Evolutionary conservation across 2,888 invertebrate genomes (phyloP).

Genomic region (Diaphora mendica): DNA sequence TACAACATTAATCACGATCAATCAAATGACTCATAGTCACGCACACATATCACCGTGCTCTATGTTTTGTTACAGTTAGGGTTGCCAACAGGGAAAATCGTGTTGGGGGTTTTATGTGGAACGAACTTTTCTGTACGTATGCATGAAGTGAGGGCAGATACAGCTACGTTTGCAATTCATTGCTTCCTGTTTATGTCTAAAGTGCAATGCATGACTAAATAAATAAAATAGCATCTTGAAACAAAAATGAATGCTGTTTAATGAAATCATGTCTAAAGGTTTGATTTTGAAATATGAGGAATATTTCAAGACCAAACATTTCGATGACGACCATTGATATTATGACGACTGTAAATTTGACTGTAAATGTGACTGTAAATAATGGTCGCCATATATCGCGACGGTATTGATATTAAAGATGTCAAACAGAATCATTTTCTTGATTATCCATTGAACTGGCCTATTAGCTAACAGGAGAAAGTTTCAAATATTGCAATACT

Average conservation of each 20-base stretch:
- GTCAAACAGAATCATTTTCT: neutral
- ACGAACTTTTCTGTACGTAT: neutral
- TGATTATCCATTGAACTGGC: neutral
- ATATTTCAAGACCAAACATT: neutral
- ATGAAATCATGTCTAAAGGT: neutral
- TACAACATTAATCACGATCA: conserved; percentile 17
- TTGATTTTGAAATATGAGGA: neutral
- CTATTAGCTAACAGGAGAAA: neutral
- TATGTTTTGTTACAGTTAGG: conserved; percentile 26
- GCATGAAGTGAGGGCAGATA: neutral
- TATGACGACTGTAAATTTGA: neutral
- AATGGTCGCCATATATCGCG: neutral
- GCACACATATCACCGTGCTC: conserved; percentile 26
- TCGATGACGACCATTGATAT: neutral
- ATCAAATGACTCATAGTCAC: conserved; percentile 38
- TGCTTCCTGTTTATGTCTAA: neutral
- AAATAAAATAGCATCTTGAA: neutral
- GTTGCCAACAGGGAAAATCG: conserved; percentile 3
- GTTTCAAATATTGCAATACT: neutral
- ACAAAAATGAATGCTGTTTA: neutral
- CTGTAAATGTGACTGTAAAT: too few species aligned
- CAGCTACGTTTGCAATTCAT: neutral
- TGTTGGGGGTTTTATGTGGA: neutral
- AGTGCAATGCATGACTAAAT: neutral
- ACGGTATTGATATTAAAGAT: neutral